Percentiles rank a stretch among this genome's conserved stretches.
Conservation (phyloP, 1,140 invertebrate species). For the Conopomorpha cramerella region DNA sequence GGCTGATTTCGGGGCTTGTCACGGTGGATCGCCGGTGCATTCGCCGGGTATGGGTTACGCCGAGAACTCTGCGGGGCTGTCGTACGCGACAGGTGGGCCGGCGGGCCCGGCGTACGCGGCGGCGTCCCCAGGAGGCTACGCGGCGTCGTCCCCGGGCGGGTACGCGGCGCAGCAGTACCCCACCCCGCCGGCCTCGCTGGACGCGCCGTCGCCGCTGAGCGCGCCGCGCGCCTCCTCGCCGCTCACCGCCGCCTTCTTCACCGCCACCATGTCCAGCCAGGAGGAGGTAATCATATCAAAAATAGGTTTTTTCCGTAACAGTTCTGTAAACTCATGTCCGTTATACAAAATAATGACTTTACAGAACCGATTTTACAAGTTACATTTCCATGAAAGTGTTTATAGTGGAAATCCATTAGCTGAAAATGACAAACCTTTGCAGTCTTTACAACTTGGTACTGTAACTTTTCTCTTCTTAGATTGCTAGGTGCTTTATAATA, state of each 20-base stretch:
- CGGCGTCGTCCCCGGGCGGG: conserved; percentile 73
- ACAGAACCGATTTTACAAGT: too few relatives aligned
- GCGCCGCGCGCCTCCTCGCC: conserved; percentile 58
- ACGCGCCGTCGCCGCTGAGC: conserved; percentile 69
- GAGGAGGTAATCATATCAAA: conserved; percentile 62
- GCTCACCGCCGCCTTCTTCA: conserved; percentile 79
- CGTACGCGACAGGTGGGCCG: conserved; percentile 42
- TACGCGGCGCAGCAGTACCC: too few relatives aligned
- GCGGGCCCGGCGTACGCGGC: conserved; percentile 52
- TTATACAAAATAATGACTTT: too few relatives aligned
- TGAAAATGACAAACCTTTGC: too few relatives aligned
- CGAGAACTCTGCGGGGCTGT: conserved; percentile 37
- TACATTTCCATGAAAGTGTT: too few relatives aligned
- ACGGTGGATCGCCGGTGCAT: conserved; percentile 61
- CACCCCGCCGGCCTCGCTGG: conserved; percentile 81
- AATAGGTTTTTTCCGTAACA: too few relatives aligned
- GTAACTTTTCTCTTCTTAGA: too few relatives aligned
- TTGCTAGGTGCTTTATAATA: too few relatives aligned
- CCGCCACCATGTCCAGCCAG: conserved; percentile 83
- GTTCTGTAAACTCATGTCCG: too few relatives aligned
- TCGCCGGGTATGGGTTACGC: conserved; percentile 43
- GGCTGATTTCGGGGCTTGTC: conserved; percentile 80
- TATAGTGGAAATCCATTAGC: too few relatives aligned
- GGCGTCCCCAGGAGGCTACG: conserved; percentile 58
- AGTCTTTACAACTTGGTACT: too few relatives aligned